Evolutionary conservation across 2,797 vertebrate species (phyloP).

Genomic region (Mallotus villosus): DNA sequence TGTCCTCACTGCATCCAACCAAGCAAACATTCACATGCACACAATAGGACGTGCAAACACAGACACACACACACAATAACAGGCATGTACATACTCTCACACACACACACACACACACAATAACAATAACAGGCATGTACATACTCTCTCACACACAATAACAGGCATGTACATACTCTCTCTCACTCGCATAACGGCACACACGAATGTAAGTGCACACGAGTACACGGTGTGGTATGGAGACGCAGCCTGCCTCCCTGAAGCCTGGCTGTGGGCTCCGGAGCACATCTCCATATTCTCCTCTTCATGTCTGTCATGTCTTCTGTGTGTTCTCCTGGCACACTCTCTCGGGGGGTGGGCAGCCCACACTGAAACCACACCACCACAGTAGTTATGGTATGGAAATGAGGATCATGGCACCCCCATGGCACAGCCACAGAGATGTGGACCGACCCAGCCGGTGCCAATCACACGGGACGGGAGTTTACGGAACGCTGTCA

Average conservation of each 20-base stretch:
- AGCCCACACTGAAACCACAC: not conserved
- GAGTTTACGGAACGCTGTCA: too few species aligned
- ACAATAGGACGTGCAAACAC: not conserved
- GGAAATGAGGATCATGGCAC: too few species aligned
- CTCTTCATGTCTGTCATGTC: not conserved
- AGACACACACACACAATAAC: not conserved
- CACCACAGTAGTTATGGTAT: not conserved
- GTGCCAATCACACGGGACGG: too few species aligned
- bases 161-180: not conserved
- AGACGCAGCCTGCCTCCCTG: not conserved
- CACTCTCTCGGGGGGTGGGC: too few species aligned
- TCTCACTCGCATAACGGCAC: not conserved
- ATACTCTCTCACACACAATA: not conserved
- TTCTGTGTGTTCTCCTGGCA: not conserved
- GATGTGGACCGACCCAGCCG: too few species aligned
- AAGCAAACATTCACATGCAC: not conserved
- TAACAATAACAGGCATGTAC: not conserved
- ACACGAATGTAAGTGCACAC: not conserved
- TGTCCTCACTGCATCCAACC: not conserved
- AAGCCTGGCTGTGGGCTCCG: not conserved
- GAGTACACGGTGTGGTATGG: not conserved
- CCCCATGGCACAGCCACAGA: too few species aligned
- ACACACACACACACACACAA: not conserved
- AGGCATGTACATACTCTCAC: not conserved
- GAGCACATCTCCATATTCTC: not conserved